Evolutionary conservation across 2,113 vertebrate species (phyloP).

Genomic region (Bostrychus sinensis): DNA sequence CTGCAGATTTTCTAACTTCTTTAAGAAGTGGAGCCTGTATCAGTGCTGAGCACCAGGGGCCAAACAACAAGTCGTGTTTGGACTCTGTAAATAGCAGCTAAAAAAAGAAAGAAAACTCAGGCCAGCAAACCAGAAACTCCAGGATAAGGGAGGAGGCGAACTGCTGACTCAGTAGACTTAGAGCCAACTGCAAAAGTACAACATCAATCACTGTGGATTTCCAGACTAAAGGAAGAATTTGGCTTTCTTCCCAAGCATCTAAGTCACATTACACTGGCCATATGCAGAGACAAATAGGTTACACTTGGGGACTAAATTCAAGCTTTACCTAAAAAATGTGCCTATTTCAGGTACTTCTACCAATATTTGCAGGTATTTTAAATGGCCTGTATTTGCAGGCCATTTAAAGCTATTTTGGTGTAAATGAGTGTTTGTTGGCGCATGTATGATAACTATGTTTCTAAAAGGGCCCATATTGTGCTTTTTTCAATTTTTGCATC

Average conservation of each 20-base stretch:
- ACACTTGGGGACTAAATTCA: neutral
- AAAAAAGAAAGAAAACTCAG: slow-evolving; percentile 22
- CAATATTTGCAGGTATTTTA: no score
- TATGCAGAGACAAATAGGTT: neutral
- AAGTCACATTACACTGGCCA: slow-evolving; percentile 23
- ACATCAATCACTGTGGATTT: slow-evolving; percentile 39
- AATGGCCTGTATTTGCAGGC: no score
- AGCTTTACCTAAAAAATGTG: neutral
- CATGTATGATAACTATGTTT: no score
- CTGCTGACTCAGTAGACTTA: slow-evolving; percentile 48
- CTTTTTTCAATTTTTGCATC: no score
- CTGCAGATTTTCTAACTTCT: neutral
- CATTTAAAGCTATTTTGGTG: no score
- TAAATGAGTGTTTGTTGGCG: no score
- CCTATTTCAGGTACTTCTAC: neutral
- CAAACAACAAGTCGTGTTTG: slow-evolving; percentile 15
- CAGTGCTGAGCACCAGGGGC: slow-evolving; percentile 16
- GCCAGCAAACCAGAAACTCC: slow-evolving; percentile 27
- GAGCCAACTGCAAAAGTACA: slow-evolving; percentile 39
- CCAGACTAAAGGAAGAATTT: slow-evolving; percentile 17
- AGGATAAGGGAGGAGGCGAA: slow-evolving; percentile 19
- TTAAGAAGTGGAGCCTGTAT: slow-evolving; percentile 22
- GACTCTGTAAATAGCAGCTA: slow-evolving; percentile 23
- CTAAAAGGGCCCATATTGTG: no score
- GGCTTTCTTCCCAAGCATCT: neutral